These are phyloP conservation scores for Sebastes ruberrimus DNA, from an alignment of 2,797 vertebrate genomes.

Conservation along the genomic window DNA sequence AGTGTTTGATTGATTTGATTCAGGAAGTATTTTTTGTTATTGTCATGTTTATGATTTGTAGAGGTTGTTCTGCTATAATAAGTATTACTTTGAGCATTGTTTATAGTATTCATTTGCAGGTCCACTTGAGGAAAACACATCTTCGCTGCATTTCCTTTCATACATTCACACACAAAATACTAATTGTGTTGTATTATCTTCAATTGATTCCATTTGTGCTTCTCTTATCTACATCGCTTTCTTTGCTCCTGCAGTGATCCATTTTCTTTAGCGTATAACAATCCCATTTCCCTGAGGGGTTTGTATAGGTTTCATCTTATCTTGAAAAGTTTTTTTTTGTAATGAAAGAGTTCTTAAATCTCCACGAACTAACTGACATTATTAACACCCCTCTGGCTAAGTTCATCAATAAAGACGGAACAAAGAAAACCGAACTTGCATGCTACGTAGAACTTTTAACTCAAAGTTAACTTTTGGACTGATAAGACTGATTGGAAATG, in stretches of 20 bases:
- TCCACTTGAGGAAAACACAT: not conserved
- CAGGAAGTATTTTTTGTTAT: not conserved
- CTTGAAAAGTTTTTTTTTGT: not conserved
- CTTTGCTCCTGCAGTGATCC: not conserved
- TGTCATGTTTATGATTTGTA: not conserved
- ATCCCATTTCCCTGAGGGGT: not conserved
- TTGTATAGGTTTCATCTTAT: constrained; percentile 14
- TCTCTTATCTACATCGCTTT: not conserved
- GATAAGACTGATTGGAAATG: not conserved
- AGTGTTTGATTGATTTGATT: not conserved
- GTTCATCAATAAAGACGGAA: not conserved
- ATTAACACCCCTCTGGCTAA: constrained; percentile 17
- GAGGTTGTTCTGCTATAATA: not conserved
- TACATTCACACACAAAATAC: no score
- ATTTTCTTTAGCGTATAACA: not conserved
- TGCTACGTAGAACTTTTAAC: not conserved
- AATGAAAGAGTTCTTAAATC: not conserved
- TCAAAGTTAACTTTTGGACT: not conserved
- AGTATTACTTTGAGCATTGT: not conserved
- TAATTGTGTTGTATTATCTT: not conserved
- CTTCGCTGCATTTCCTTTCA: not conserved
- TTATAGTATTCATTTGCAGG: not conserved
- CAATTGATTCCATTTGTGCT: not conserved
- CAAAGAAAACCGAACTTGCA: not conserved
- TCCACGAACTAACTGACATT: not conserved